These are phyloP conservation scores for Picus viridis DNA, from an alignment of 2,797 vertebrate species.

Conservation along the genomic window DNA sequence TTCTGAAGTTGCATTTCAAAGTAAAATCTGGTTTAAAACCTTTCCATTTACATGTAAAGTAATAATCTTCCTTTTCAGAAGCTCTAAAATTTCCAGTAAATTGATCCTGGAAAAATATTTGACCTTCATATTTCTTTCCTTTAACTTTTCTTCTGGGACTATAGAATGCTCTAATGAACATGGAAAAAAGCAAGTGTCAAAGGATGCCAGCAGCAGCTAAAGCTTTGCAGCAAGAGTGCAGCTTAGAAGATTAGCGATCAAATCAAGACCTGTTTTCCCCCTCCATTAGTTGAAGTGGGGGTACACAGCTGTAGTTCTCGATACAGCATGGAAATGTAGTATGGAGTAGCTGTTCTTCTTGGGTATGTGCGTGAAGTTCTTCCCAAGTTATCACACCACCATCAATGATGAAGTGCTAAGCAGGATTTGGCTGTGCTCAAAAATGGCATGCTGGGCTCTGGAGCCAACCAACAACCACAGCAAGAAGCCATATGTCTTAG, in stretches of 20 bases:
- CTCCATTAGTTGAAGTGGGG: not conserved
- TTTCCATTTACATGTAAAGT: conserved; percentile 19
- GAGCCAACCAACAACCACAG: not conserved
- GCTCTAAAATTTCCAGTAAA: conserved; percentile 22
- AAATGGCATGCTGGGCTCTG: not conserved
- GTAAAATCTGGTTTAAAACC: conserved; percentile 6
- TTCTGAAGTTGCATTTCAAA: conserved; percentile 42
- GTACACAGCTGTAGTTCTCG: not conserved
- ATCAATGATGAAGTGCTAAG: conserved; percentile 42
- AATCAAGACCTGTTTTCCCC: not conserved
- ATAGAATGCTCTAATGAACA: not conserved
- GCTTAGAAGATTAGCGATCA: conserved; percentile 15
- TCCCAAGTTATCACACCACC: not conserved
- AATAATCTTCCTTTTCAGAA: conserved; percentile 25
- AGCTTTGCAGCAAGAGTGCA: conserved; percentile 37
- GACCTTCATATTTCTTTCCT: conserved; percentile 6
- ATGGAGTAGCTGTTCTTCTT: not conserved
- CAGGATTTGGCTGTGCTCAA: conserved; percentile 28
- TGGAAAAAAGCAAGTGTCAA: conserved; percentile 18
- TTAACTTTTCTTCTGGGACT: conserved; percentile 45
- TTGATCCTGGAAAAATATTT: conserved; percentile 49
- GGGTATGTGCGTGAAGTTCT: not conserved
- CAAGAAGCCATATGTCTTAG: not conserved
- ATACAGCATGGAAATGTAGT: not conserved
- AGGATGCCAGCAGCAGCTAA: conserved; percentile 48